Conservation (phyloP, 2,888 invertebrate species). For the Eumacrocentrus americanus region DNA sequence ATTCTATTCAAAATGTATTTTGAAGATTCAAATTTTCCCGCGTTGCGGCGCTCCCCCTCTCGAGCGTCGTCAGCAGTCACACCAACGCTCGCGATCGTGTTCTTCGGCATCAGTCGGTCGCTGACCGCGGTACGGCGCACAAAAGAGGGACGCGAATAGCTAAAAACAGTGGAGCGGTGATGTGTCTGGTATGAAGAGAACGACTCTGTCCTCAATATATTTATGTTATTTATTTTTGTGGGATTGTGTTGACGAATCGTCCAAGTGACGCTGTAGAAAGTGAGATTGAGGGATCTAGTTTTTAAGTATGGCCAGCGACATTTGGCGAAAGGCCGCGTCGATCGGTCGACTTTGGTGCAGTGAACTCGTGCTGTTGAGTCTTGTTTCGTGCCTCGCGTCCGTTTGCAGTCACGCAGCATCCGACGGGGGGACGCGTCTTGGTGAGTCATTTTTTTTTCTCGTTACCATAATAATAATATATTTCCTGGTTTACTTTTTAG, state of each 20-base stretch:
- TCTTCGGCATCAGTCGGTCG: background rate
- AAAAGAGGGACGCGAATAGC: background rate
- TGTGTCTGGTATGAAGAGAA: background rate
- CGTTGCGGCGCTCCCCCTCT: background rate
- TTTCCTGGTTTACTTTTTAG: too few species aligned
- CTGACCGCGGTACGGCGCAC: background rate
- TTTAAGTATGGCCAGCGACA: conserved; percentile 49
- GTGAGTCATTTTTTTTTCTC: conserved; percentile 44
- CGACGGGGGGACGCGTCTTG: conserved; percentile 43
- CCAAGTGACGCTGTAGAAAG: background rate
- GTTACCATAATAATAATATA: background rate
- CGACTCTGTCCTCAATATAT: background rate
- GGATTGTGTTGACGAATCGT: background rate
- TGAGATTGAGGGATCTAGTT: background rate
- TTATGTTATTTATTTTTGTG: background rate
- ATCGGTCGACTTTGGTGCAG: conserved; percentile 35
- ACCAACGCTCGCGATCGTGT: background rate
- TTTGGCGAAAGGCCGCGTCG: conserved; percentile 35
- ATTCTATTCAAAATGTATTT: too few species aligned
- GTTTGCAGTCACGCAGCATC: conserved; percentile 34
- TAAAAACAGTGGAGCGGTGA: background rate
- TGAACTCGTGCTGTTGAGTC: conserved; percentile 42
- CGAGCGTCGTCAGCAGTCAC: background rate
- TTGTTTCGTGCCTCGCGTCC: conserved; percentile 41
- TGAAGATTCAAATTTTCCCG: background rate